Evolutionary conservation across 2,797 vertebrate genomes (phyloP).

Genomic region (Eulemur rubriventer): DNA sequence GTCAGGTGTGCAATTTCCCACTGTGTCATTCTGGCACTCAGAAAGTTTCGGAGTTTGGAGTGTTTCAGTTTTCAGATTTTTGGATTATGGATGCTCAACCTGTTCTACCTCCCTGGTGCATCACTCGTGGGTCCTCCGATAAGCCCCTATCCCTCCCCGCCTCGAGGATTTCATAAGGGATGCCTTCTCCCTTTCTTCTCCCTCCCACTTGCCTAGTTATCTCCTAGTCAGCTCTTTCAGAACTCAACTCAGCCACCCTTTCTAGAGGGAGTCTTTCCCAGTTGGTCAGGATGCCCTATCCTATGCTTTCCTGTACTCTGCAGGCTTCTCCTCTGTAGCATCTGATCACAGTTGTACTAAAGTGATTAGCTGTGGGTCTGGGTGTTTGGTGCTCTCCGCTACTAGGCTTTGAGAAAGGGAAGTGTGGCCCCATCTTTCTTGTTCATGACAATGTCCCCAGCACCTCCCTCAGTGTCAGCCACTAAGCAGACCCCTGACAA

Average conservation of each 20-base stretch:
- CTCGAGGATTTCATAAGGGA: not conserved
- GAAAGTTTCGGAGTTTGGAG: not conserved
- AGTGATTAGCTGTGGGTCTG: not conserved
- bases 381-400: not conserved
- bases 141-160: not conserved
- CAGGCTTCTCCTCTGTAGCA: not conserved
- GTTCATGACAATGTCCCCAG: not conserved
- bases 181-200: not conserved
- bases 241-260: not conserved
- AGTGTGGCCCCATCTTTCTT: not conserved
- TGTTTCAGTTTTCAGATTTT: not conserved
- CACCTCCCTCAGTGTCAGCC: not conserved
- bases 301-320: not conserved
- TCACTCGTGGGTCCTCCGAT: not conserved
- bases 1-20: not conserved
- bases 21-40: not conserved
- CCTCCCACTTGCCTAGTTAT: not conserved
- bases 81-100: not conserved
- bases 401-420: not conserved
- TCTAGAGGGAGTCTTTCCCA: not conserved
- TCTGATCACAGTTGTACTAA: not conserved
- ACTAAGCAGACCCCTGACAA: not conserved
- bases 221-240: not conserved
- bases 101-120: not conserved
- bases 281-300: not conserved